These are phyloP conservation scores for Dryadula phaetusa DNA, from an alignment of 2,888 invertebrate genomes.

Conservation along the genomic window DNA sequence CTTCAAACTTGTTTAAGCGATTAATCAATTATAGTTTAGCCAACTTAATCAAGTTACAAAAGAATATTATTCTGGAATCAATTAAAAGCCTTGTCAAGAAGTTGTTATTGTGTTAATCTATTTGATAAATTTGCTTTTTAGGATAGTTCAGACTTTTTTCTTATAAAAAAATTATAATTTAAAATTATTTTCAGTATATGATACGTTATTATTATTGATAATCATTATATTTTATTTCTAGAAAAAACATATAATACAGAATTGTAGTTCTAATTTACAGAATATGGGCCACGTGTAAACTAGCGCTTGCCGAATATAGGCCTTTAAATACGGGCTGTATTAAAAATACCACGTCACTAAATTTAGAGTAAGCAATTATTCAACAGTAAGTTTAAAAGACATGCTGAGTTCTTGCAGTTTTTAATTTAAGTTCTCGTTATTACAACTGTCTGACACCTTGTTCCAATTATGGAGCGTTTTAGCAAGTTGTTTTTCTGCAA, in stretches of 20 bases:
- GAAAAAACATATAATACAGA: not conserved
- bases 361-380: constrained; percentile 17
- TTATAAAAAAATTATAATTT: too few relatives aligned
- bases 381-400: constrained; percentile 21
- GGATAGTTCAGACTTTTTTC: too few relatives aligned
- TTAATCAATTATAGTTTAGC: constrained; percentile 1
- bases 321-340: constrained; percentile 7
- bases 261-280: not conserved
- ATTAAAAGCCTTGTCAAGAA: not conserved
- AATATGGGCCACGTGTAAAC: not conserved
- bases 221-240: not conserved
- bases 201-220: too few relatives aligned
- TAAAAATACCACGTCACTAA: constrained; percentile 11
- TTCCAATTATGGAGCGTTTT: constrained; percentile 14
- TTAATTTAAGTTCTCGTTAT: constrained; percentile 21
- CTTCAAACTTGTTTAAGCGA: constrained; percentile 15
- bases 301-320: not conserved
- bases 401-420: constrained; percentile 15
- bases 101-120: not conserved
- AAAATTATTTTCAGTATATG: too few relatives aligned
- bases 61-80: not conserved
- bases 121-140: not conserved
- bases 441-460: constrained; percentile 23
- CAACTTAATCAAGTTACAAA: not conserved
- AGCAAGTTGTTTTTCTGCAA: constrained; percentile 10